Evolutionary conservation across 2,113 vertebrate genomes (phyloP).

Genomic region (Lagopus leucura): DNA sequence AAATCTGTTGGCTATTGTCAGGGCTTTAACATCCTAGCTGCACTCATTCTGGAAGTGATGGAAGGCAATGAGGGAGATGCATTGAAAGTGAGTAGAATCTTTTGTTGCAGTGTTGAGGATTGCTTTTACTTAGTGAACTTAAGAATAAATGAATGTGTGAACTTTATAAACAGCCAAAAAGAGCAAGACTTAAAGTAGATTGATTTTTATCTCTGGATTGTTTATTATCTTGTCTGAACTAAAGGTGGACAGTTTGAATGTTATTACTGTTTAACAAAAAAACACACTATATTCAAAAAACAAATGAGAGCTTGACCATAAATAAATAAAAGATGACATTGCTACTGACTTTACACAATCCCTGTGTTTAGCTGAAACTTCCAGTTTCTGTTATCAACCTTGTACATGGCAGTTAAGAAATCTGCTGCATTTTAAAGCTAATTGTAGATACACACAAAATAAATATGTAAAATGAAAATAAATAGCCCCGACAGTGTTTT

Average conservation of each 20-base stretch:
- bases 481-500: not conserved
- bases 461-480: not conserved
- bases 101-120: not conserved
- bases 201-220: not conserved
- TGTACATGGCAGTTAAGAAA: not conserved
- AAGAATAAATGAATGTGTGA: not conserved
- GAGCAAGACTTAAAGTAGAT: not conserved
- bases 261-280: not conserved
- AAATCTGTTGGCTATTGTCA: slow-evolving; percentile 91
- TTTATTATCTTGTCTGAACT: not conserved
- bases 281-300: not conserved
- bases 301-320: not conserved
- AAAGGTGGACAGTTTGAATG: not conserved
- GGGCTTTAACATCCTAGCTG: slow-evolving; percentile 91
- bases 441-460: not conserved
- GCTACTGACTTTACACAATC: not conserved
- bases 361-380: not conserved
- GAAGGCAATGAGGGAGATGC: slow-evolving; percentile 91
- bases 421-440: not conserved
- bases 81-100: slow-evolving; percentile 81
- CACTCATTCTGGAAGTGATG: slow-evolving; percentile 89
- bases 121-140: not conserved
- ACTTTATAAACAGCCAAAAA: not conserved
- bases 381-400: not conserved
- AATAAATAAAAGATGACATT: not conserved